A percentile compares a stretch with the other conserved stretches of the same genome.
These are phyloP conservation scores for Chrysogorgia sp. DNA, from an alignment of 92 coral and sea anemone species.

Conservation along the genomic window DNA sequence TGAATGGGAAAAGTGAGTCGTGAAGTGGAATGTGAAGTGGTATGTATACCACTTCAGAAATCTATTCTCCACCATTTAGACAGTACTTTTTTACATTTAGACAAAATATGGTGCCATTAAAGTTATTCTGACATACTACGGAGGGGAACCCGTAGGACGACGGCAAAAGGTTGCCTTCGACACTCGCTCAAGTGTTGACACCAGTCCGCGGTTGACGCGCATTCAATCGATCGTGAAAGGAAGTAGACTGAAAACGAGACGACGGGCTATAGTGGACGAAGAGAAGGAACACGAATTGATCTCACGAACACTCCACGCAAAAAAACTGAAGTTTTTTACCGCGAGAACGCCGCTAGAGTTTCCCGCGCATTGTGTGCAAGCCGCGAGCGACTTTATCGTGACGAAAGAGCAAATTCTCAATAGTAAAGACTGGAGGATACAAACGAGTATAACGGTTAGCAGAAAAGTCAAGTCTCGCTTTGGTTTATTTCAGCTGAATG, in stretches of 20 bases:
- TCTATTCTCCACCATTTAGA: too few species aligned
- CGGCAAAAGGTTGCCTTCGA: constrained; percentile 32
- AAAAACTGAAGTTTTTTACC: constrained; percentile 20
- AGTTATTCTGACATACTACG: constrained; percentile 38
- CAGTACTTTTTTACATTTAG: too few species aligned
- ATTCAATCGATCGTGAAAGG: constrained; percentile 30
- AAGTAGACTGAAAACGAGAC: constrained; percentile 21
- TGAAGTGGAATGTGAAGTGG: background rate
- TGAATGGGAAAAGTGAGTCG: background rate
- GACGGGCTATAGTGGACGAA: constrained; percentile 30
- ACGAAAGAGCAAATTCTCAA: constrained; percentile 80
- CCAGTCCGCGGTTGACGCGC: constrained; percentile 43
- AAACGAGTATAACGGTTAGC: constrained; percentile 76
- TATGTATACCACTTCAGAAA: background rate
- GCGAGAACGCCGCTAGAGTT: constrained; percentile 72
- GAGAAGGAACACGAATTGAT: constrained; percentile 20
- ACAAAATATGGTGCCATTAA: constrained; percentile 39
- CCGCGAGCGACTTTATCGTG: constrained; percentile 71
- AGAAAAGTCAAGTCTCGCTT: constrained; percentile 54
- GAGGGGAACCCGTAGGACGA: constrained; percentile 32
- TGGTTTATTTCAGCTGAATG: background rate
- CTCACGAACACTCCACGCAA: background rate
- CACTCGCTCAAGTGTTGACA: constrained; percentile 20
- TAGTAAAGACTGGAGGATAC: constrained; percentile 72
- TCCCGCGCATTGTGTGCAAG: constrained; percentile 70